These are phyloP conservation scores for Apostichopus parvimensis DNA, from an alignment of 35 echinoderm and acorn worm genomes.

Conservation along the genomic window DNA sequence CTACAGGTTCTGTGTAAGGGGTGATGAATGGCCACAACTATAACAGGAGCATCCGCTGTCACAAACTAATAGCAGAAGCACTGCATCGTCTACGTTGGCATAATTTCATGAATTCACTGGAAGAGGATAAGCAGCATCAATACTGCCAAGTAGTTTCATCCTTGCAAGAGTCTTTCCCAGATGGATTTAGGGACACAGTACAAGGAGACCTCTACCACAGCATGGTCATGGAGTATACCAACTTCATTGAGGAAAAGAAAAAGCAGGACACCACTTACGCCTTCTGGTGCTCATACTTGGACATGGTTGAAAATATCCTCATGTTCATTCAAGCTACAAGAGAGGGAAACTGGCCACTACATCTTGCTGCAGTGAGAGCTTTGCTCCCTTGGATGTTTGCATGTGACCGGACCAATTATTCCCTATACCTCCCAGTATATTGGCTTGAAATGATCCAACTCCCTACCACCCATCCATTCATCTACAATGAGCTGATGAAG, in stretches of 20 bases:
- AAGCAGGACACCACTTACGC: slow-evolving; percentile 18
- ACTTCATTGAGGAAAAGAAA: slow-evolving; percentile 16
- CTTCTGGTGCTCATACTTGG: slow-evolving; percentile 62
- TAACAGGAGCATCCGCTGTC: too few relatives aligned
- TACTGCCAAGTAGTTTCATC: too few relatives aligned
- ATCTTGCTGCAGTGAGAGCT: slow-evolving; percentile 46
- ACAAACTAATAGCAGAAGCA: too few relatives aligned
- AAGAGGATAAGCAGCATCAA: too few relatives aligned
- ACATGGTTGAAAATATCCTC: slow-evolving; percentile 57
- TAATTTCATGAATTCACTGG: too few relatives aligned
- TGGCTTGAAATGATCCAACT: slow-evolving; percentile 44
- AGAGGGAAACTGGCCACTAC: slow-evolving; percentile 74
- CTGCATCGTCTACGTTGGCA: too few relatives aligned
- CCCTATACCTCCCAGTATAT: slow-evolving; percentile 50
- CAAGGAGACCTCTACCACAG: not conserved
- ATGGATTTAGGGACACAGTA: not conserved
- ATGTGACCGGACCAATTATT: slow-evolving; percentile 69
- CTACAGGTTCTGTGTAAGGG: too few relatives aligned
- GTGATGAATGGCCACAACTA: too few relatives aligned
- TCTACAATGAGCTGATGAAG: not conserved
- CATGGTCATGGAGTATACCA: not conserved
- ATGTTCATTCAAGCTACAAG: slow-evolving; percentile 47
- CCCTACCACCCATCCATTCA: slow-evolving; percentile 13
- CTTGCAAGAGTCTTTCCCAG: slow-evolving; percentile 31
- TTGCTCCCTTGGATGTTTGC: slow-evolving; percentile 66